phyloP scores from a whole-genome alignment of 2,113 vertebrate genomes.

The Leptobrachium ailaonicum region DNA sequence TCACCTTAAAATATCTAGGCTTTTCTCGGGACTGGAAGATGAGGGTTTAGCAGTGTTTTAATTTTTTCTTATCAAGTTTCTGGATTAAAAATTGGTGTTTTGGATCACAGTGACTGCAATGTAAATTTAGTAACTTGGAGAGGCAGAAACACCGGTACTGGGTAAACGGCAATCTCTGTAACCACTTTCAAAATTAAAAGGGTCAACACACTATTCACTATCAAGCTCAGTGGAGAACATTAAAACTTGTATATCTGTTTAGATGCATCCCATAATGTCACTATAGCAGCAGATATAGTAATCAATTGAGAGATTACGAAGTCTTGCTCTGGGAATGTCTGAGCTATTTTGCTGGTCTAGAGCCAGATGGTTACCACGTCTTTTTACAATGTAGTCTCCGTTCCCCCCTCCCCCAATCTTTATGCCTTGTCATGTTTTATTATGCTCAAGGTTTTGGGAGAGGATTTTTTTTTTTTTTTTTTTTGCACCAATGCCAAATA shows the following conservation, averaged over 20 bases:
- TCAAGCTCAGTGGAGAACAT: background rate
- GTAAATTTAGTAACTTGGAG: no score
- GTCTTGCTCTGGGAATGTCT: background rate
- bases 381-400: background rate
- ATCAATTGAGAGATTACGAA: slow-evolving; percentile 9
- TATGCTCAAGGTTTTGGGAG: background rate
- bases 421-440: background rate
- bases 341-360: background rate
- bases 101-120: no score
- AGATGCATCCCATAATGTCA: background rate
- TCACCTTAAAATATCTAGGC: no score
- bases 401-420: background rate
- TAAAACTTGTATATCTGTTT: background rate
- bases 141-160: no score
- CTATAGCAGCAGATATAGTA: background rate
- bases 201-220: no score
- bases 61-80: no score
- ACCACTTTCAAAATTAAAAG: no score
- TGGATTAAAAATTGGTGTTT: no score
- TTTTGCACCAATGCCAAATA: background rate
- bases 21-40: no score
- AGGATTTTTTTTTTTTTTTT: background rate
- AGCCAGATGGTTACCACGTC: slow-evolving; percentile 23
- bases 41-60: no score
- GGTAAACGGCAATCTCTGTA: no score